Evolutionary conservation across 2,113 vertebrate species (phyloP).

Genomic region (Caretta caretta): DNA sequence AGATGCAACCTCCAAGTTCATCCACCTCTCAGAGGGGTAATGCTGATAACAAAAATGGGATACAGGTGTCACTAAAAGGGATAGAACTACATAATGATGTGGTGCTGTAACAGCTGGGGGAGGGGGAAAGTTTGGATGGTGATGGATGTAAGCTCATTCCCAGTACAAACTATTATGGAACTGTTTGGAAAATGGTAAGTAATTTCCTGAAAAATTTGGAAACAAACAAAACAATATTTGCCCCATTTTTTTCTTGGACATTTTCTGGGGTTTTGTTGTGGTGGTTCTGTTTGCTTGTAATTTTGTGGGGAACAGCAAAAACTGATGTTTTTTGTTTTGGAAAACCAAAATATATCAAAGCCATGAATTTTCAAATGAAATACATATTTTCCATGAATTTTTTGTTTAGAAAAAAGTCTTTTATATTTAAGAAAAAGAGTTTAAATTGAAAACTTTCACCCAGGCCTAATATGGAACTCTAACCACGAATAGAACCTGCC

Average conservation of each 20-base stretch:
- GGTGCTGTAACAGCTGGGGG: neutral
- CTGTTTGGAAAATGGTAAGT: neutral
- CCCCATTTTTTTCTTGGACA: neutral
- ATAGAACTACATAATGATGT: rapidly evolving
- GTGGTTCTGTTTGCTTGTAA: neutral
- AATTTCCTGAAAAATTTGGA: neutral
- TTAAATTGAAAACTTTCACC: neutral
- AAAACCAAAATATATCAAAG: neutral
- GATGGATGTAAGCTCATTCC: neutral
- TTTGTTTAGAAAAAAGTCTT: rapidly evolving
- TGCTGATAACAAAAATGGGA: neutral
- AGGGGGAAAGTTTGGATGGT: neutral
- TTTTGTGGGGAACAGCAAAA: neutral
- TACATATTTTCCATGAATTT: neutral
- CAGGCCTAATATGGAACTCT: rapidly evolving
- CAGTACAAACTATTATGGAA: neutral
- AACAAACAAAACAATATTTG: neutral
- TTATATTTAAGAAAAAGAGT: neutral
- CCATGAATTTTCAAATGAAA: neutral
- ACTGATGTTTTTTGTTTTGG: neutral
- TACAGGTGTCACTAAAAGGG: neutral
- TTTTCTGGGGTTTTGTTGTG: neutral
- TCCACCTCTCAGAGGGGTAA: neutral
- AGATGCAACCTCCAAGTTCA: neutral
- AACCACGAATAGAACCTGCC: neutral